A percentile compares a stretch with the other conserved stretches of the same genome.
Conservation (phyloP, 2,888 invertebrate species). For the Pyrgus malvae region DNA sequence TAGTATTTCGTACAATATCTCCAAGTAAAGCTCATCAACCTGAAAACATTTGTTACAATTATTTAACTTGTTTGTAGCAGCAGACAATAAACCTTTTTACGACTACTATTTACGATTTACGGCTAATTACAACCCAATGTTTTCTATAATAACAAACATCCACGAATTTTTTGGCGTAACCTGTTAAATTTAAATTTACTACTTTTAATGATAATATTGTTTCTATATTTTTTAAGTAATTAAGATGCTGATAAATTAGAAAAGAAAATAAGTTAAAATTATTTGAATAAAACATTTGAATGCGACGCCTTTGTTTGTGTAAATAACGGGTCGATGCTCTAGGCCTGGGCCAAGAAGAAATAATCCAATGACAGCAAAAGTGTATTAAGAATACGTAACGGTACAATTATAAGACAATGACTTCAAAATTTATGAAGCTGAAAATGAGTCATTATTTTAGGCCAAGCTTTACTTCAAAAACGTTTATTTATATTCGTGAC, state of each 20-base stretch:
- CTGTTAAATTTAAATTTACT: no score
- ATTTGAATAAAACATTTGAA: no score
- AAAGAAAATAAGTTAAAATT: no score
- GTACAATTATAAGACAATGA: background rate
- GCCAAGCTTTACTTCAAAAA: no score
- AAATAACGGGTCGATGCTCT: constrained; percentile 10
- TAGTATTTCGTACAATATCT: constrained; percentile 90
- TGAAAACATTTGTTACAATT: constrained; percentile 54
- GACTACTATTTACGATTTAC: background rate
- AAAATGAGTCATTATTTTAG: constrained; percentile 1
- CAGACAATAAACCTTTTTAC: no score
- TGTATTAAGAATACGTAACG: constrained; percentile 8
- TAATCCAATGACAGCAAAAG: constrained; percentile 3
- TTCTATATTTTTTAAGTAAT: no score
- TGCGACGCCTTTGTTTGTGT: background rate
- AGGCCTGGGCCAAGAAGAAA: constrained; percentile 8
- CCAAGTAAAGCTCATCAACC: constrained; percentile 93
- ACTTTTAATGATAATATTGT: no score
- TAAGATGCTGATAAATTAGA: no score
- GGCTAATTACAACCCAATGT: background rate
- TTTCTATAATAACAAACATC: no score
- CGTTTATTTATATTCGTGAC: no score
- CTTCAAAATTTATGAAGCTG: background rate
- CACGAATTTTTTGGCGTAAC: no score
- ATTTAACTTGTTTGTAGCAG: background rate